Evolutionary conservation across 2,888 invertebrate species (phyloP), one percentile per base, ranked within the genome.

Genomic region (Priocnemis perturbator): DNA sequence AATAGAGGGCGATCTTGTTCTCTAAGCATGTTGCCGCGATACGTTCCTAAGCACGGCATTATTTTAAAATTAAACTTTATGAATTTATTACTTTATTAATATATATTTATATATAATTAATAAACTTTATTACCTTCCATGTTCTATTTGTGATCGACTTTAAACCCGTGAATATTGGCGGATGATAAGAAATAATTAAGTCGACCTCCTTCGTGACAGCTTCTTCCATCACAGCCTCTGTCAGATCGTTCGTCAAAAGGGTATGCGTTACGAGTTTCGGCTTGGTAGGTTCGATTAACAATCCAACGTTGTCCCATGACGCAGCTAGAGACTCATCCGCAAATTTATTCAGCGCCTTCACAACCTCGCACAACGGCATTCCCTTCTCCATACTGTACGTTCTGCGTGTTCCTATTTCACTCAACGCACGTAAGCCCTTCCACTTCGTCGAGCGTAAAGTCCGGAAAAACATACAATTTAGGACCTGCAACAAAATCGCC

Each of bases 251-350:
- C 1, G 98, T 98, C 47, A 98, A 90, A 65, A 98, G 86, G 62
- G 97, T 92, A 68, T 91, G 93, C 4, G 90, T 90, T 15, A 97
- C 90, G 4, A 89, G 83, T 77, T 88, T 90, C 23, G 83, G 82
- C 59, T 81, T 82, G 19, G 89, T 88, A 1, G 98, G 97, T 86
- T 98, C 96, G 14, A 98, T 92, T 26, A 98, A 90, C 1, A 98
- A 90, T 0, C 98, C 98, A 60, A 98, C 97, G 90, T 98, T 98
- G 87, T 98, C 98, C 98, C 98, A 98, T 61, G 91, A 92, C 82
- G 95, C 97, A 2, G 97, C 96, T 15, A 95, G 89, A 1, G 90
- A 88, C 44, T 92, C 88, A 9, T 95, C 93, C 0, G 96, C 96
- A 89, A 94, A 94, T 9, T 90, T 88, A 82, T 95, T 92, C 70